Base-by-base conservation (phyloP, 1,140 invertebrate species). In the Trichogramma pretiosum region DNA sequence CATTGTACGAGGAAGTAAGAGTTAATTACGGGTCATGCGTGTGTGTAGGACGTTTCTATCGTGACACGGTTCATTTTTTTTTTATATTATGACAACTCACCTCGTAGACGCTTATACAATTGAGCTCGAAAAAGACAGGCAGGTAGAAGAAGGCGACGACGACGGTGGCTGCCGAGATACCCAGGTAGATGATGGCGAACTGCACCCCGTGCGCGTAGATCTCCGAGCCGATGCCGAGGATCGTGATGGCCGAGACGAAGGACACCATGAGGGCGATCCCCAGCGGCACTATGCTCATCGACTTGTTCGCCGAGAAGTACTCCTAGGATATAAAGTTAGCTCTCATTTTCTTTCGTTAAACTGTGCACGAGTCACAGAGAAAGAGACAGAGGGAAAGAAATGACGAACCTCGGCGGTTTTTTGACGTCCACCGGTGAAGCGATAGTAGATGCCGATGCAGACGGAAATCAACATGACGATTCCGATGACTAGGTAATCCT, bases 191-290 rank as follows among this genome's bases (percentile, higher is more conserved):
- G 7, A 87, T 61, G 7, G 83, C 72, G 68, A 91, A 89, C 61
- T 85, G 81, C 50, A 83, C 82, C 32, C 89, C 89, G 65, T 78
- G 82, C 48, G 75, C 78, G 64, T 93, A 93, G 67, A 82, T 87
- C 69, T 94, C 90, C 24, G 83, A 78, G 17, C 85, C 85, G 1
- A 91, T 82, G 30, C 93, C 93, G 9, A 97, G 74, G 22, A 97
- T 67, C 1, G 90, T 89, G 36, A 96, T 84, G 19, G 91, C 90
- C 2, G 92, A 95, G 83, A 97, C 89, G 63, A 95, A 95, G 49
- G 89, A 93, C 19, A 92, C 88, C 84, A 93, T 91, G 23, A 94
- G 64, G 10, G 87, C 90, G 52, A 93, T 86, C 10, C 87, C 82
- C 0, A 94, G 87, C 0, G 90, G 87, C 18, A 77, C 59, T 40